Evolutionary conservation across 2,797 vertebrate genomes (phyloP), one percentile per base, ranked within the genome.

Genomic region (Orestias chungarensis): DNA sequence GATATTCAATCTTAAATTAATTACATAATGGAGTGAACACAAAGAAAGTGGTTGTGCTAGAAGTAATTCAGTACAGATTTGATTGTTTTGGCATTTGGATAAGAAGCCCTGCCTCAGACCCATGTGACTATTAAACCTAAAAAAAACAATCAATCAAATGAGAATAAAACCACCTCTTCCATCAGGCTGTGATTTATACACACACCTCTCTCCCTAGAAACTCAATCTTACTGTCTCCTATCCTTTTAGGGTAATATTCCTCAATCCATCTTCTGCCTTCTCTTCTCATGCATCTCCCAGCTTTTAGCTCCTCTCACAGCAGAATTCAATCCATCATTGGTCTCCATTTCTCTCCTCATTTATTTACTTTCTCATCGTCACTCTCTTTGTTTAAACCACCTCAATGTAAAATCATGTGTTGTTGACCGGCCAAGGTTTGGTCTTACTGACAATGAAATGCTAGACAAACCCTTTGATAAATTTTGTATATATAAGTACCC

Each of bases 291-390:
- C 71, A 47, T 78, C 86, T 87, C 76, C 73, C 61, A 44, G 57
- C 69, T 83, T 82, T 87, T 80, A 80, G 71, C 31, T 57, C 8
- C 55, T 57, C 84, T 77, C 66, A 44, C 33, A 50, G 40, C 64
- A 70, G 70, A 83, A 73, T 79, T 81, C 85, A 86, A 84, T 88
- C 85, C 83, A 76, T 87, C 85, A 82, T 73, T 69, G 55, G 64
- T 68, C 9, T n/a, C 29, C 43, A 23, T 75, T 80, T 65, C 68
- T 57, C 17, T 40, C 70, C 25, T 67, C 68, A 49, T 68, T 76
- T 52, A 7, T 33, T 66, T 15, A 50, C 57, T 66, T 57, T 73
- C 46, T 70, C 69, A 71, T 46, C 62, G 64, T 68, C 49, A 4
- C 49, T 47, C 59, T 46, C 10, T 71, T 50, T 25, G 66, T 76